Conservation (phyloP, 2,113 vertebrate genomes). For the Nesoenas mayeri region DNA sequence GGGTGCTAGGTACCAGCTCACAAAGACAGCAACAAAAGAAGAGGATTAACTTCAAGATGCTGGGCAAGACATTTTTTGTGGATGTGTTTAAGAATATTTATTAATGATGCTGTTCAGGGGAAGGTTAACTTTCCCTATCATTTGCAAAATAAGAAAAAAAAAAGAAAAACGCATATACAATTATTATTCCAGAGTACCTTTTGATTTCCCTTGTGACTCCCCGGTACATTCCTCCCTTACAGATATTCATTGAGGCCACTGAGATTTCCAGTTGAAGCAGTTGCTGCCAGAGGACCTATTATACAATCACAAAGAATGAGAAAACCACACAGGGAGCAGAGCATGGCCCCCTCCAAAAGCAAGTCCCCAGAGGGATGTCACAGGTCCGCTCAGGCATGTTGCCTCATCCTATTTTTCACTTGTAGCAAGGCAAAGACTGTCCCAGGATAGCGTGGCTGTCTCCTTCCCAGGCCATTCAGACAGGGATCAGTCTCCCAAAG, state of each 20-base stretch:
- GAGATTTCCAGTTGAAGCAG: background rate
- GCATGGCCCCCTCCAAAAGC: background rate
- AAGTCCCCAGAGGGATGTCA: background rate
- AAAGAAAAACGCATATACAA: background rate
- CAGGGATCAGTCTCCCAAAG: background rate
- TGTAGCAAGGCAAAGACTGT: background rate
- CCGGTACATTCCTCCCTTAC: background rate
- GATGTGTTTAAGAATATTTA: background rate
- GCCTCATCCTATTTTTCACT: background rate
- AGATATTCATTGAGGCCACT: background rate
- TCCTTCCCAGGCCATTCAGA: rapidly evolving
- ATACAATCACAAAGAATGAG: background rate
- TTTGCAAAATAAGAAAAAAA: background rate
- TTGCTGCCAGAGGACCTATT: background rate
- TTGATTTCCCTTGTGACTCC: background rate
- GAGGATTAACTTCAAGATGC: background rate
- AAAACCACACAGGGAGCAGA: background rate
- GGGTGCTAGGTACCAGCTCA: background rate
- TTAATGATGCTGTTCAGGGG: background rate
- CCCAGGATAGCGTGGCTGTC: background rate
- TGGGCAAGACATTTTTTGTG: background rate
- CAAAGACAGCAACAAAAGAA: background rate
- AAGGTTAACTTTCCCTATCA: background rate
- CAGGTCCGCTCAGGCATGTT: rapidly evolving
- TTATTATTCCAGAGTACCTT: background rate